Evolutionary conservation across 2,797 vertebrate genomes (phyloP), one percentile per base, ranked within the genome.

Genomic region (Enteromius anoplus): DNA sequence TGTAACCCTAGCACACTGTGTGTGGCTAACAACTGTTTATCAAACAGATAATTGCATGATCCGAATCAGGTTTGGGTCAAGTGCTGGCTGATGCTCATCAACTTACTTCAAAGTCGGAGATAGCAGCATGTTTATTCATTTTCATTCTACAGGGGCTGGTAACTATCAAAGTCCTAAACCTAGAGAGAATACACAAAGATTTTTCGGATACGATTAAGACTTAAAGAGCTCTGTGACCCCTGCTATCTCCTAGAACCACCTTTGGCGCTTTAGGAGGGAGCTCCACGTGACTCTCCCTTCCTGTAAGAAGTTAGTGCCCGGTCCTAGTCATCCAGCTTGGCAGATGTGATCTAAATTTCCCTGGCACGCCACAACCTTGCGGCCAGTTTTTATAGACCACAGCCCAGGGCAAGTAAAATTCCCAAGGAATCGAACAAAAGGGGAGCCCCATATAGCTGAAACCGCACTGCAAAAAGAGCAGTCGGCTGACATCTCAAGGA

Each of bases 21-120:
- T 86, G 86, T 82, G 84, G 81, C 66, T 84, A 86, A 87, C 79
- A 81, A 85, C 78, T 86, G 84, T 86, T 89, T 89, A 89, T 84
- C 81, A 84, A 78, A 75, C 62, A 42, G 76, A 84, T 72, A 58
- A 81, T 83, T 82, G 72, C 34, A 58, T 80, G 85, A 85, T 78
- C 85, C 80, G 19, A 70, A 84, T 81, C 71, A 64, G 64, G 84
- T 80, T 42, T 37, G 60, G 85, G 87, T 88, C 86, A 88, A 83
- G 84, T 83, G 60, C 55, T 80, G n/a, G 45, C 71, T 47, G 85
- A 89, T 87, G 62, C 51, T 82, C 79, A 87, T 84, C 85, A 65
- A 70, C 81, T 51, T 55, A 80, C 84, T 85, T 89, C 86, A 89
- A 89, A 89, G 81, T 53, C 5, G 2, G 42, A 55, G 53, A 85